A percentile compares a stretch with the other conserved stretches of the same genome.
Evolutionary conservation across 2,888 invertebrate species (phyloP).

Genomic region (Galerucella nymphaeae): DNA sequence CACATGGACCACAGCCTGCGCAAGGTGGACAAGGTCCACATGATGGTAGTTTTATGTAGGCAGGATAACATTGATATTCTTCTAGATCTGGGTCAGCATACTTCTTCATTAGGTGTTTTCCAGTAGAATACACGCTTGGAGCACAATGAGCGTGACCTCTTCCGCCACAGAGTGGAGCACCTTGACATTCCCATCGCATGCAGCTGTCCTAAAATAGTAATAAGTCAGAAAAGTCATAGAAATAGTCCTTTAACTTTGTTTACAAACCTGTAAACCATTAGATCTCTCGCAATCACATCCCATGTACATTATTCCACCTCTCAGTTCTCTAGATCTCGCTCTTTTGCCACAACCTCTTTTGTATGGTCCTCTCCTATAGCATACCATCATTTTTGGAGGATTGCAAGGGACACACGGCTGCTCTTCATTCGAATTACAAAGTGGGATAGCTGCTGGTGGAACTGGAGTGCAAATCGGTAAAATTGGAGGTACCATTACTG

Average conservation of each 20-base stretch:
- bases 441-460: constrained; percentile 66
- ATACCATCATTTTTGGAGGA: constrained; percentile 70
- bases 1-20: constrained; percentile 44
- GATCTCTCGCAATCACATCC: constrained; percentile 71
- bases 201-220: constrained; percentile 64
- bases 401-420: constrained; percentile 71
- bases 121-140: constrained; percentile 59
- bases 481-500: constrained; percentile 68
- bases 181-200: constrained; percentile 67
- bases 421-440: constrained; percentile 65
- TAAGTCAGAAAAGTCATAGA: neutral
- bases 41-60: constrained; percentile 51
- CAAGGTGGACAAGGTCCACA: constrained; percentile 39
- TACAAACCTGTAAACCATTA: constrained; percentile 67
- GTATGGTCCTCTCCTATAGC: constrained; percentile 64
- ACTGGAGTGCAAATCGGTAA: constrained; percentile 62
- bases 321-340: constrained; percentile 69
- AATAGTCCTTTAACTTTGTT: neutral
- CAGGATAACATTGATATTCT: constrained; percentile 60
- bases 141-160: constrained; percentile 65
- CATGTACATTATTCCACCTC: constrained; percentile 65
- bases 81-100: constrained; percentile 46
- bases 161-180: constrained; percentile 64
- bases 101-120: constrained; percentile 55
- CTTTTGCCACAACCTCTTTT: constrained; percentile 57